Base-by-base conservation (phyloP, 2,113 vertebrate species). In the Phoxinus phoxinus region DNA sequence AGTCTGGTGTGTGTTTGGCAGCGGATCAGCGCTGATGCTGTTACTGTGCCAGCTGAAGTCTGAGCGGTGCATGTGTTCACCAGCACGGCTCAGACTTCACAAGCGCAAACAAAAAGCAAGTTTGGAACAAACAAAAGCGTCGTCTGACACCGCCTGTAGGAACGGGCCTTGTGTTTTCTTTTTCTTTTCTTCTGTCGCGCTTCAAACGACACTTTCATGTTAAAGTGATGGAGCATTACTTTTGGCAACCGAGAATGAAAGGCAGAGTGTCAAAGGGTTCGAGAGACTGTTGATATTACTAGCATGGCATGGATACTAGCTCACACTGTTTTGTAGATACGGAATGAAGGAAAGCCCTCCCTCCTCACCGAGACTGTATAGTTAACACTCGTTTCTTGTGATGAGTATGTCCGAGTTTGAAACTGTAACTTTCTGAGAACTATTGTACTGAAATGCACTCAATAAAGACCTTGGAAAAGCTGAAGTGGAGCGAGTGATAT, bases 371-470 rank as follows among this genome's bases (percentile, higher is more conserved):
- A 74, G 76, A 85, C 91, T 94, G 93, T 94, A 94, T 92, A 94
- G 91, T 92, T 91, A 89, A 89, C 93, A 94, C 92, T 93, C 94
- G 94, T 95, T 94, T 93, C 94, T 93, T 94, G 95, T 95, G 94
- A 94, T 90, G 88, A 94, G 92, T 95, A 94, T 81, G 92, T 94
- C 93, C 92, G 93, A 94, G 93, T 95, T 95, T 95, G 94, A 95
- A 95, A 94, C 88, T 94, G 95, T 95, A 95, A 94, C 94, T 95
- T 95, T 94, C 93, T 91, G 94, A 95, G 89, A 94, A 95, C 88
- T 93, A 94, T 95, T 95, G 95, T 95, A 95, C 92, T 94, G 94
- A 95, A 94, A 95, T 93, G 92, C 94, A 95, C 94, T 94, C 94
- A 95, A 95, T 95, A 95, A 95, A 95, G 81, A 92, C 91, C 92